Evolutionary conservation across 2,797 vertebrate genomes (phyloP).

Genomic region (Anisognathus igniventris): DNA sequence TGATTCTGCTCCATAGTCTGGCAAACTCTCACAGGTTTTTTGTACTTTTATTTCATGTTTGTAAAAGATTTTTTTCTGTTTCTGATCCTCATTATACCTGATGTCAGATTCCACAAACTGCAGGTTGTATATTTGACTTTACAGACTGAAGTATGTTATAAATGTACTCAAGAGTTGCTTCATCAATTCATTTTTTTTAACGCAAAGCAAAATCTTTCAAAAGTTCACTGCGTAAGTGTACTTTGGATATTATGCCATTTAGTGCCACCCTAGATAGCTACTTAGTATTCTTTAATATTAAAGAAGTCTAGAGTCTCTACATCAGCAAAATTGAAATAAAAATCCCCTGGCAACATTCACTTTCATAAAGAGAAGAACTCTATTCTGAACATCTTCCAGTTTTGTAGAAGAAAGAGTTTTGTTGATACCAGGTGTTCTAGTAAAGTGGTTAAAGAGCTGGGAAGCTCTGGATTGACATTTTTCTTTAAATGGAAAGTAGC

Average conservation of each 20-base stretch:
- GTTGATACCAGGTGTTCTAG: not conserved
- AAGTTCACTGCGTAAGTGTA: not conserved
- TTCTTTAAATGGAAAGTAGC: not conserved
- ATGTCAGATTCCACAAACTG: not conserved
- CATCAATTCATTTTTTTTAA: not conserved
- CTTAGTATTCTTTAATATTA: not conserved
- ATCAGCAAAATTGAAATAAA: not conserved
- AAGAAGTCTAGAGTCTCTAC: not conserved
- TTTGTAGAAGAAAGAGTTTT: not conserved
- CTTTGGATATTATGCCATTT: not conserved
- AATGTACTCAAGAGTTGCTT: not conserved
- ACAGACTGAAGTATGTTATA: not conserved
- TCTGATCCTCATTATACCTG: not conserved
- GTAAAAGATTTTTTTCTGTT: not conserved
- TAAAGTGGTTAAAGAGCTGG: not conserved
- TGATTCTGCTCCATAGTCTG: not conserved
- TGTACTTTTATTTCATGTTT: not conserved
- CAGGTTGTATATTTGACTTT: not conserved
- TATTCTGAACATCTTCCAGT: not conserved
- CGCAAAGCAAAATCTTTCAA: not conserved
- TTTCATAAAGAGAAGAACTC: not conserved
- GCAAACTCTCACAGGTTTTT: not conserved
- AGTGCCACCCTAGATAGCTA: not conserved
- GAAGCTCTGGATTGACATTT: not conserved
- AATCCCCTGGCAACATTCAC: not conserved